Evolutionary conservation across 2,113 vertebrate species (phyloP), one percentile per base, ranked within the genome.

Genomic region (Proteles cristata): DNA sequence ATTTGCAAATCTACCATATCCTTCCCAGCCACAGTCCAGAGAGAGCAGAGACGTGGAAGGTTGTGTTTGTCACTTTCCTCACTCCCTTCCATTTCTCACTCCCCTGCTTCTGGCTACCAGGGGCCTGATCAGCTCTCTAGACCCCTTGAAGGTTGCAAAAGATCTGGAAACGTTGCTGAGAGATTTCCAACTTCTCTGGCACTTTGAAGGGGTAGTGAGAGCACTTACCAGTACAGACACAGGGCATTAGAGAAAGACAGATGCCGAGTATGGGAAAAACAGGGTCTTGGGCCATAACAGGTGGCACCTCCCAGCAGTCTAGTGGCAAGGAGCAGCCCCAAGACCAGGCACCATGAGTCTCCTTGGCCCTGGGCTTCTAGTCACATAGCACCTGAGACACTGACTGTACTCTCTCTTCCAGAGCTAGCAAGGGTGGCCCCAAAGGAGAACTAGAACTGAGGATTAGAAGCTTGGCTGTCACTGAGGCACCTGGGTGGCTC

Each of bases 381-480:
- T 31, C 14, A 31, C 39, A 33, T 1, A 10, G 26, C 23, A 7
- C 21, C 43, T 17, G 19, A 25, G 63, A 28, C n/a, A 1, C 55
- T 19, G 3, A 19, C 14, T 2, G 12, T 5, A 4, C 16, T 15
- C 23, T 25, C 39, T 50, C 10, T 31, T 14, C n/a, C 61, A 39
- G 7, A 86, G 61, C 21, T 3, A 63, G 26, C 1, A 28, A 17
- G 10, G 53, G 11, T 26, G n/a, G 23, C 48, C 55, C 12, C 73
- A 76, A 58, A 74, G 58, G 50, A 83, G 31, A 83, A 45, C 50
- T 45, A 6, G 25, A 6, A 43, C 1, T n/a, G n/a, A 66, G 7
- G 4, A 33, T 81, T 87, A 94, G 65, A 80, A 88, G 74, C n/a
- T 65, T 31, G 86, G 58, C 45, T 43, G 55, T 85, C 39, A 45